Evolutionary conservation across 2,797 vertebrate species (phyloP), one percentile per base, ranked within the genome.

Genomic region (Halcyon badia): DNA sequence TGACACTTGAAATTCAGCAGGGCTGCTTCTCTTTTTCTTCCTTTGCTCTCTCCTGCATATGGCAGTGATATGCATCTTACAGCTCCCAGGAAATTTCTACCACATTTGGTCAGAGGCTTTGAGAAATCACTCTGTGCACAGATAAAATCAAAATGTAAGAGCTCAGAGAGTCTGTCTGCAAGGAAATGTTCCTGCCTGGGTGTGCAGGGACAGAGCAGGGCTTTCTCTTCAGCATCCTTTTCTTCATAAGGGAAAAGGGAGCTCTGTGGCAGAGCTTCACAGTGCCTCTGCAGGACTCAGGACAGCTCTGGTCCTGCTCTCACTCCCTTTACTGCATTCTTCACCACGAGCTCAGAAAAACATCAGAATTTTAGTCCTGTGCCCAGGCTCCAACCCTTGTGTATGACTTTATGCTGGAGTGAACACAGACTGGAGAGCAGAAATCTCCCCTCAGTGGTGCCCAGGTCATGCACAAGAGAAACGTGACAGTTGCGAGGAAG

Each of bases 81-180:
- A 82, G 42, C 25, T 79, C 62, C 84, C 62, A 56, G 51, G 35
- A 95, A 88, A 91, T 76, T 86, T 94, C 69, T 72, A n/a, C 61
- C 30, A 58, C 49, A 19, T 91, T 95, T 87, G 33, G 41, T n/a
- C 66, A 80, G 19, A 85, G 42, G 18, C 22, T 78, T 94, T 62
- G 52, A 95, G 91, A 94, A 83, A 21, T 14, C 6, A 60, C 14
- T 80, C 21, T 56, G 16, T 41, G 25, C 25, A 56, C 14, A 87
- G 57, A 60, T 75, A 52, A 0, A 2, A 68, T 18, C 48, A 71
- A 91, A 85, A 49, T 25, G 57, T 78, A 81, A 56, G 52, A 68
- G 20, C 56, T 72, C 76, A 75, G 70, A 46, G 31, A 91, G 20
- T 22, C 17, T 64, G 7, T 83, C 31, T 92, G 46, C 30, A 81